Conservation (phyloP, 2,888 invertebrate genomes). For the Andrena flavipes region DNA sequence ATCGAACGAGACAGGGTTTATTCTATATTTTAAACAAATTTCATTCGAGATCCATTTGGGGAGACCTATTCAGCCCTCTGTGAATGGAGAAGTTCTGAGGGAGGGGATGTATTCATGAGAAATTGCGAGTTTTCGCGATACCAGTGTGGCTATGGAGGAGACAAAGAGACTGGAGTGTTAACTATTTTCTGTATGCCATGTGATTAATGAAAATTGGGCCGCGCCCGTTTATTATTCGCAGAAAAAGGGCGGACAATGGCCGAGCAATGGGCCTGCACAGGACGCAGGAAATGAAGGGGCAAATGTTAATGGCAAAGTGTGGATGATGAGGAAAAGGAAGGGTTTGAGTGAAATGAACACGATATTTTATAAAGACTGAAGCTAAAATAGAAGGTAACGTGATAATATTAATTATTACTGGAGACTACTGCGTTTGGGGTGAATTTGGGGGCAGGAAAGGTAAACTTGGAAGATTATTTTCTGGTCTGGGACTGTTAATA, state of each 20-base stretch:
- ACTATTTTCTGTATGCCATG: background rate
- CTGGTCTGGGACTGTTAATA: too few species aligned
- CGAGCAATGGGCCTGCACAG: constrained; percentile 40
- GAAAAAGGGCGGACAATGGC: constrained; percentile 57
- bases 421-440: too few species aligned
- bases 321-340: background rate
- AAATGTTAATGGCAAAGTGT: background rate
- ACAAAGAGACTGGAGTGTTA: background rate
- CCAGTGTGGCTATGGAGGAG: background rate
- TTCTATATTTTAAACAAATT: background rate
- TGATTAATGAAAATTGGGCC: constrained; percentile 47
- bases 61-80: background rate
- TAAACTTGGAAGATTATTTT: too few species aligned
- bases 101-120: background rate
- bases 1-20: too few species aligned
- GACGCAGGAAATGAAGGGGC: constrained; percentile 54
- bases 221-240: constrained; percentile 56
- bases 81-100: background rate
- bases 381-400: too few species aligned
- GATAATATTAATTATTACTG: too few species aligned
- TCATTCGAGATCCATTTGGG: background rate
- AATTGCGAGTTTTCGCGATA: background rate
- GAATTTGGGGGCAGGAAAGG: too few species aligned
- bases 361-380: too few species aligned
- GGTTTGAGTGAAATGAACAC: background rate